These are phyloP conservation scores for Drosophila bipectinata DNA, from an alignment of 1,140 invertebrate species.

Conservation along the genomic window DNA sequence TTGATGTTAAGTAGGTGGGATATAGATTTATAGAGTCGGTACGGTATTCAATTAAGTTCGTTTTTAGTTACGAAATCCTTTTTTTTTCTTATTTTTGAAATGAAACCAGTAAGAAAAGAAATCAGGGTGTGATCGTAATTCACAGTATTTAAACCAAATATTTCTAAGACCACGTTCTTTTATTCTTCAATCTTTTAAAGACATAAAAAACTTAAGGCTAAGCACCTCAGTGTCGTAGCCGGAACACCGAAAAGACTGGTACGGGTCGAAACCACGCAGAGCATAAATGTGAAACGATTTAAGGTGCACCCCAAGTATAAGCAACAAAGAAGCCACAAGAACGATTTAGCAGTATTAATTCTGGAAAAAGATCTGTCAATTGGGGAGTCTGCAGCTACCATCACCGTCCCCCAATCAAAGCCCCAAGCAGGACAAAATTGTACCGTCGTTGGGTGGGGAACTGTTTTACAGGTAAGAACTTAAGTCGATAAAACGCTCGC, in stretches of 20 bases:
- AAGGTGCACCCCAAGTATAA: not conserved
- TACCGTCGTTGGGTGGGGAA: not conserved
- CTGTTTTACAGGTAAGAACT: not conserved
- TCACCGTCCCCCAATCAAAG: not conserved
- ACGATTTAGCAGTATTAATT: not conserved
- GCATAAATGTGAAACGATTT: not conserved
- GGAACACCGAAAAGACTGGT: not conserved
- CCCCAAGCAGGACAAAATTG: not conserved
- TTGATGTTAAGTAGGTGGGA: too few relatives aligned
- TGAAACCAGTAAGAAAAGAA: too few relatives aligned
- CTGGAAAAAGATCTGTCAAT: not conserved
- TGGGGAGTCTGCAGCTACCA: not conserved
- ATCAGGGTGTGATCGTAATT: too few relatives aligned
- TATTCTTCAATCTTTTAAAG: not conserved
- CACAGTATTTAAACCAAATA: too few relatives aligned
- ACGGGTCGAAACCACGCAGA: not conserved
- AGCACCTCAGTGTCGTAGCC: not conserved
- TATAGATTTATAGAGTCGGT: too few relatives aligned
- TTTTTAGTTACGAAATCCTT: too few relatives aligned
- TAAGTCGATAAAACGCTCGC: not conserved
- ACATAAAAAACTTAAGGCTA: not conserved
- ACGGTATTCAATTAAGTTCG: too few relatives aligned
- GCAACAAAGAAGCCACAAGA: not conserved
- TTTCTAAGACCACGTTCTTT: not conserved
- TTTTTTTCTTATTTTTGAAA: too few relatives aligned